Percentiles rank a stretch among this genome's conserved stretches.
phyloP scores from a whole-genome alignment of 2,113 vertebrate species.

The Chamaea fasciata region DNA sequence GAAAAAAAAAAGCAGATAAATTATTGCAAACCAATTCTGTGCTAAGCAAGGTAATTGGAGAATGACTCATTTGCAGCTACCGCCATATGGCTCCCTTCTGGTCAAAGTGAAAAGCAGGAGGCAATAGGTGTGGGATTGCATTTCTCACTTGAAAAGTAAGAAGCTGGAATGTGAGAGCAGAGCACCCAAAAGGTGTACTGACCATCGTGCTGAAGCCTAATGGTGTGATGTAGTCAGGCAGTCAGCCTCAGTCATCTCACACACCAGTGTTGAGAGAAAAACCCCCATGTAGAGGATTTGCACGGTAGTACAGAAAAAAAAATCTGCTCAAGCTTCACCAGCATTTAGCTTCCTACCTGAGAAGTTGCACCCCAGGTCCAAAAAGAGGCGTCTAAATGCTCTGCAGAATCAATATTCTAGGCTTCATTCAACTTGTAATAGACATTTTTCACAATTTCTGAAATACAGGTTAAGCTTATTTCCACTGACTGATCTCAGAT shows the following conservation, averaged over 20 bases:
- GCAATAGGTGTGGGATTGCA: fast-evolving
- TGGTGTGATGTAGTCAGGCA: background rate
- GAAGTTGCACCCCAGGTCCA: background rate
- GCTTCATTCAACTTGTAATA: background rate
- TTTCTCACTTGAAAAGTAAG: background rate
- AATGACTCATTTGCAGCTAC: background rate
- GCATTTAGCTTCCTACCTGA: background rate
- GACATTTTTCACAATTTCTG: background rate
- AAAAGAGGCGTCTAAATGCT: background rate
- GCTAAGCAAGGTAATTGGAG: background rate
- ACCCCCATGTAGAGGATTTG: background rate
- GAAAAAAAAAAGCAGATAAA: background rate
- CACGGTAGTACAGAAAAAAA: background rate
- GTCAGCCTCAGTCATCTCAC: background rate
- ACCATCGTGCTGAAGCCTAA: background rate
- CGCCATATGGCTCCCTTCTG: background rate
- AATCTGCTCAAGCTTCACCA: background rate
- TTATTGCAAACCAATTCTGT: background rate
- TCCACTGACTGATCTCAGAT: background rate
- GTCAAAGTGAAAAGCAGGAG: background rate
- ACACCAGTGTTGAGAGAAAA: fast-evolving
- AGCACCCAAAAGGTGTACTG: background rate
- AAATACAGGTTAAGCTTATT: background rate
- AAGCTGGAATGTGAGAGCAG: background rate
- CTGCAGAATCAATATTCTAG: background rate